Base-by-base conservation (phyloP, 1,140 invertebrate genomes). In the Elysia chlorotica region DNA sequence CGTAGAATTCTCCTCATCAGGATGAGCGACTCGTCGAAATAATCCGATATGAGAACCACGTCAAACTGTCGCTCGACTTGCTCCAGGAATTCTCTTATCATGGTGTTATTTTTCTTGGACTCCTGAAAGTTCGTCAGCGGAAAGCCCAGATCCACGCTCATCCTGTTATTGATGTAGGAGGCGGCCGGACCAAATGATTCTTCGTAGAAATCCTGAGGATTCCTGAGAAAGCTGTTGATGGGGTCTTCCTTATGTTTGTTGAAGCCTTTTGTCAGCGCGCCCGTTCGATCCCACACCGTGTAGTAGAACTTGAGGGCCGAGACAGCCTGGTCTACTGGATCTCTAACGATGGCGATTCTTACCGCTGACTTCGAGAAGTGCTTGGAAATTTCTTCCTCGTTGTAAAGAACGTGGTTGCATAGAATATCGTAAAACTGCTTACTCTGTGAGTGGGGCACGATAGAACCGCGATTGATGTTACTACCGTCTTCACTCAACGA, bases 1-100 rank as follows among this genome's bases (percentile, higher is more conserved):
- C 86, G 87, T 63, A 90, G 84, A 1, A 87, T 65, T 65, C 89
- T 79, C 31, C 79, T 82, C 19, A 90, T 76, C 14, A 90, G 77
- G 37, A 90, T 82, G 33, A 90, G 76, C 4, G 89, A 90, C 72
- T 89, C 88, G 70, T 90, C 87, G 78, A 90, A 88, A 69, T 87
- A 82, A 76, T 90, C 89, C 5, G 87, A 78, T 4, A 90, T 85
- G 87, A 90, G 86, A 21, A 90, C 86, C 19, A 90, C 80, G 68
- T 87, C 82, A 78, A 90, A 90, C 6, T 73, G 35, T 4, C 38
- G 31, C 6, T 77, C 74, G 2, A 80, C 23, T 2, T 36, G 10
- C 14, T 71, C 19, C 30, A 81, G 68, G 63, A 72, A 78, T 14
- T 25, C 21, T 35, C 36, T 5, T n/a, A 76, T 37, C 17, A 14